Evolutionary conservation across 2,113 vertebrate species (phyloP).

Genomic region (Sigmodon hispidus): DNA sequence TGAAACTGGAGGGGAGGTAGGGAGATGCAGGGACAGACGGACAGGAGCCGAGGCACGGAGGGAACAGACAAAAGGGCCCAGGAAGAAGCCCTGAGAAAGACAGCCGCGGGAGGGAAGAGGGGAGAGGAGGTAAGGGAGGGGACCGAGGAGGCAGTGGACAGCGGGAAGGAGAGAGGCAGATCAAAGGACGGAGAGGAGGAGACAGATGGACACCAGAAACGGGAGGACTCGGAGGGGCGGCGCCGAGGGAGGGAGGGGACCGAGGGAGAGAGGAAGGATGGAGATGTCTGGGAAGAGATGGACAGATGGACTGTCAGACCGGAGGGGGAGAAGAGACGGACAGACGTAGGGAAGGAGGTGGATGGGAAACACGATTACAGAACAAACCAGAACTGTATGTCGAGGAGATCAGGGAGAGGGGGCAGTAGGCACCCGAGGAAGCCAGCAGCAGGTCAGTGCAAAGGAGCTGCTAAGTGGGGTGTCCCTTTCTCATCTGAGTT

Average conservation of each 20-base stretch:
- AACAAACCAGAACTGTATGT: background rate
- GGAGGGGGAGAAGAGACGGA: background rate
- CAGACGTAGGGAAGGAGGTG: background rate
- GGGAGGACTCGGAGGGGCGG: background rate
- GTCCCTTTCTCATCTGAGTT: background rate
- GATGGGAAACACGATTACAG: background rate
- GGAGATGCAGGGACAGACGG: conserved; percentile 44
- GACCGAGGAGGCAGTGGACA: background rate
- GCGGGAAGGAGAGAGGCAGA: background rate
- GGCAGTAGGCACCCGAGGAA: background rate
- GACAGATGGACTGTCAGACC: background rate
- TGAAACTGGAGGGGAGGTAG: background rate
- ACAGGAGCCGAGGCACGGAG: background rate
- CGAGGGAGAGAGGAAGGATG: background rate
- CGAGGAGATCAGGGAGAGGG: background rate
- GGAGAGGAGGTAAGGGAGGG: background rate
- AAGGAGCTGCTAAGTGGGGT: background rate
- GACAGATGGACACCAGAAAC: background rate
- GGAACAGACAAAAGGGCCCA: conserved; percentile 57
- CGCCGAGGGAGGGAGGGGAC: background rate
- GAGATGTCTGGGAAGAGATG: background rate
- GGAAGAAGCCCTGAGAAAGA: conserved; percentile 24
- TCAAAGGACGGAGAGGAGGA: background rate
- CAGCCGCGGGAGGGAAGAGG: background rate
- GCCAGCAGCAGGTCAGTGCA: background rate